Evolutionary conservation across 2,797 vertebrate genomes (phyloP).

Genomic region (Hippoglossus hippoglossus): DNA sequence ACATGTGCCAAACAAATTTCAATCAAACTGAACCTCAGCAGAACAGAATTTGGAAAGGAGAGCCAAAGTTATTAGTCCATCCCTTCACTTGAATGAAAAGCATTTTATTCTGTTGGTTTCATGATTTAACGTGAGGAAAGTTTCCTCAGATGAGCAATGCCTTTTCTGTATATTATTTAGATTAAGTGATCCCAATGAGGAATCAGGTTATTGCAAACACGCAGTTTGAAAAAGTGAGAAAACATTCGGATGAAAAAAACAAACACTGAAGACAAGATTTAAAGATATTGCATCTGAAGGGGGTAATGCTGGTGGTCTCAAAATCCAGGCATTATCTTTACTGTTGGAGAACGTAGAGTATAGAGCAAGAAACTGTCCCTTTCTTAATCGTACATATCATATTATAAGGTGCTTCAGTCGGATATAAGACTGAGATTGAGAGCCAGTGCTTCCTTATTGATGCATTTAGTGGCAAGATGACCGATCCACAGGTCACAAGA

Average conservation of each 20-base stretch:
- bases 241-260: not conserved
- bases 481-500: not conserved
- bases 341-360: not conserved
- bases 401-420: not conserved
- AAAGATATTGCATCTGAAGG: not conserved
- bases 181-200: not conserved
- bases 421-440: not conserved
- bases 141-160: not conserved
- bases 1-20: not conserved
- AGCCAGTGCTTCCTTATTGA: not conserved
- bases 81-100: not conserved
- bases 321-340: not conserved
- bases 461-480: not conserved
- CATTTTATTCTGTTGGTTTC: not conserved
- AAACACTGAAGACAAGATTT: not conserved
- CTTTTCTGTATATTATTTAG: not conserved
- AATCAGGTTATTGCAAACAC: not conserved
- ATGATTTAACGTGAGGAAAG: not conserved
- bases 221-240: not conserved
- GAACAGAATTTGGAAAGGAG: not conserved
- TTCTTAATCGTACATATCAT: not conserved
- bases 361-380: not conserved
- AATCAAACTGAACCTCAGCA: not conserved
- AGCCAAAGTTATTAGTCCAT: not conserved
- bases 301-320: not conserved